Conservation (phyloP, 2,113 vertebrate genomes). For the Accipiter cooperii region DNA sequence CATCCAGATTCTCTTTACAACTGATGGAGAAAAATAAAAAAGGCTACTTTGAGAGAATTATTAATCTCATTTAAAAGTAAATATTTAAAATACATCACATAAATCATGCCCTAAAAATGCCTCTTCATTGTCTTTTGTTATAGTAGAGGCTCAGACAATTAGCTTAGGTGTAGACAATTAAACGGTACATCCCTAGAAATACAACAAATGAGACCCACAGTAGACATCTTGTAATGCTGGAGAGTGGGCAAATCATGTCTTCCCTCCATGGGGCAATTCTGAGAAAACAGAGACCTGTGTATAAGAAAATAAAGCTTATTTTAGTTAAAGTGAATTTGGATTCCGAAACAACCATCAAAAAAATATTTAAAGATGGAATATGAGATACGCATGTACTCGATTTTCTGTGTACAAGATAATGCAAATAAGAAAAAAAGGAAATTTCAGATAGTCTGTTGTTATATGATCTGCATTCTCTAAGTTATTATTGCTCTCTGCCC, state of each 20-base stretch:
- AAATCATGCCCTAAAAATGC: not conserved
- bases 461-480: not conserved
- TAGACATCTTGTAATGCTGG: not conserved
- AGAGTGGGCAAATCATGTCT: not conserved
- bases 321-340: not conserved
- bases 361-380: not conserved
- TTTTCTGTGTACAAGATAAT: not conserved
- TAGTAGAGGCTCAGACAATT: not conserved
- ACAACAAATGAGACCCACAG: not conserved
- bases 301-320: not conserved
- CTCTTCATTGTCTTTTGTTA: not conserved
- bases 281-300: not conserved
- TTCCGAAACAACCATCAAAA: slow-evolving; percentile 7
- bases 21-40: accelerated
- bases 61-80: not conserved
- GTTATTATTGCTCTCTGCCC: not conserved
- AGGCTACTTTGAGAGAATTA: not conserved
- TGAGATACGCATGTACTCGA: not conserved
- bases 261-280: not conserved
- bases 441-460: not conserved
- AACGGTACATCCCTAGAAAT: not conserved
- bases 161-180: not conserved
- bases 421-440: not conserved
- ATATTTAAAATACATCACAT: not conserved
- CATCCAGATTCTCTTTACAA: not conserved